These are phyloP conservation scores for Heteromyza rotundicornis DNA, from an alignment of 2,888 invertebrate species.

Conservation along the genomic window DNA sequence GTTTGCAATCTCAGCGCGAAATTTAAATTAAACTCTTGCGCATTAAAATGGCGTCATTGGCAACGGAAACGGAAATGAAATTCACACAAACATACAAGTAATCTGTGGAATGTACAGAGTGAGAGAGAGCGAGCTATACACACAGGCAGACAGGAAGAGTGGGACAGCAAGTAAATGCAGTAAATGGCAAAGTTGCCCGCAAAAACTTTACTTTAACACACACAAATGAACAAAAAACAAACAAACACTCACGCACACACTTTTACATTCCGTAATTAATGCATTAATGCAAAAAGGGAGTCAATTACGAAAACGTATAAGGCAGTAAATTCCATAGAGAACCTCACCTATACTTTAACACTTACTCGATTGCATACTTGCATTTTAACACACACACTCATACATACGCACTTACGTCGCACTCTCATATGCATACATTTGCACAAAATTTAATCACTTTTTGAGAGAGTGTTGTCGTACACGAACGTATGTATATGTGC, in stretches of 20 bases:
- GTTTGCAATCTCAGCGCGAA: not conserved
- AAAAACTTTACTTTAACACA: too few relatives aligned
- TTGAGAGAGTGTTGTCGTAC: not conserved
- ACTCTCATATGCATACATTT: not conserved
- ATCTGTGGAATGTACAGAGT: not conserved
- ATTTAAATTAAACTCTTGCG: too few relatives aligned
- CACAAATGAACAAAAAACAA: not conserved
- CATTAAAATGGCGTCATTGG: slow-evolving; percentile 23
- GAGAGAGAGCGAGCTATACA: too few relatives aligned
- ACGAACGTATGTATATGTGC: not conserved
- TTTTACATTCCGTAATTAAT: not conserved
- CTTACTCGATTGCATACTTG: not conserved
- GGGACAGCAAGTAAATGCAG: too few relatives aligned
- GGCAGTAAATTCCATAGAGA: not conserved
- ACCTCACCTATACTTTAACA: too few relatives aligned
- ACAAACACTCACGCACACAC: not conserved
- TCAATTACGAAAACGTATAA: not conserved
- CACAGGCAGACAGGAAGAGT: too few relatives aligned
- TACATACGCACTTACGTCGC: not conserved
- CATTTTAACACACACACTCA: not conserved
- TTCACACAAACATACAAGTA: slow-evolving; percentile 18
- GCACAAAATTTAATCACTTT: not conserved
- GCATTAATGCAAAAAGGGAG: not conserved
- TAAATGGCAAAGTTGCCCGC: too few relatives aligned
- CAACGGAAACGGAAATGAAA: slow-evolving; percentile 44